Evolutionary conservation across 2,888 invertebrate genomes (phyloP).

Genomic region (Xanthia icteritia): DNA sequence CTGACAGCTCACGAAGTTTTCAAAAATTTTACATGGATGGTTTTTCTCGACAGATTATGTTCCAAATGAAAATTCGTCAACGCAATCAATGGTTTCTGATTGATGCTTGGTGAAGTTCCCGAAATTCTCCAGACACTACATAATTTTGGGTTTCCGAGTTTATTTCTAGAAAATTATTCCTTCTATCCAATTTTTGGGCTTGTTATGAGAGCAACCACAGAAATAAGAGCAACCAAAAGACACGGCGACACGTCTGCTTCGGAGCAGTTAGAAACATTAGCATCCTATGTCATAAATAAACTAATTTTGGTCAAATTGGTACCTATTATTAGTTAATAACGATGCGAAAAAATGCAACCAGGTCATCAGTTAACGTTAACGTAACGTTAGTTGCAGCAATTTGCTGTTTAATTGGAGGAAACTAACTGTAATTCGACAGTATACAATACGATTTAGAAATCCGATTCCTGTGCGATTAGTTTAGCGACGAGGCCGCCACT

Average conservation of each 20-base stretch:
- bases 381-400: conserved; percentile 69
- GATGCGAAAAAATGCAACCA: conserved; percentile 63
- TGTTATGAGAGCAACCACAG: background rate
- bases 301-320: conserved; percentile 17
- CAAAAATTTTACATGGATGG: background rate
- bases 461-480: conserved; percentile 68
- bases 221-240: background rate
- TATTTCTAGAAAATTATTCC: background rate
- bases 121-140: background rate
- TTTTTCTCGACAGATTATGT: background rate
- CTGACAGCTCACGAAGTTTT: conserved; percentile 10
- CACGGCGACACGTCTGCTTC: background rate
- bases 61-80: background rate
- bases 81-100: background rate
- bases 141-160: background rate
- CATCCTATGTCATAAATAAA: background rate
- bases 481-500: conserved; percentile 55
- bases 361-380: conserved; percentile 69
- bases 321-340: conserved; percentile 45
- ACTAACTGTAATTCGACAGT: conserved; percentile 69
- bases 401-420: conserved; percentile 73
- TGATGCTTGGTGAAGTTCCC: background rate
- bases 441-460: conserved; percentile 73
- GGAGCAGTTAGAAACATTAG: background rate
- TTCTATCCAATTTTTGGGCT: background rate